phyloP scores from a whole-genome alignment of 2,797 vertebrate genomes.

The Falco biarmicus region DNA sequence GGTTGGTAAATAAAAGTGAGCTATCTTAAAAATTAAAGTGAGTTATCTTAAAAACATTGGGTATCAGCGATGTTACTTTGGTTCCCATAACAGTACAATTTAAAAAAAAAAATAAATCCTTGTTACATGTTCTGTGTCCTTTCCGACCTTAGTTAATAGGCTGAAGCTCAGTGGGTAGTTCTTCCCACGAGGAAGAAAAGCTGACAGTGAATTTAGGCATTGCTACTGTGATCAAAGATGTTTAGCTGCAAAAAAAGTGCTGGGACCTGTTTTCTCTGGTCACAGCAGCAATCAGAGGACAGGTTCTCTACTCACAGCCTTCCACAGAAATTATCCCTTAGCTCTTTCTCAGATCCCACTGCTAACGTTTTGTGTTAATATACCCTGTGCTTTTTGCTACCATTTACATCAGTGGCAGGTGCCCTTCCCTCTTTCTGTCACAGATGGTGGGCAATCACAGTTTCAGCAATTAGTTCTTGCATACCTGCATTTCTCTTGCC shows the following conservation, averaged over 20 bases:
- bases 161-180: background rate
- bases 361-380: background rate
- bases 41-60: background rate
- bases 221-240: background rate
- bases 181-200: background rate
- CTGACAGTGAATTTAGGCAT: background rate
- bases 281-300: background rate
- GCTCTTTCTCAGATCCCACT: background rate
- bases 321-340: background rate
- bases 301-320: background rate
- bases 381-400: background rate
- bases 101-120: background rate
- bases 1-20: background rate
- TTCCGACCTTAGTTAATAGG: slow-evolving; percentile 10
- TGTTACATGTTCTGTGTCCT: background rate
- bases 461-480: slow-evolving; percentile 25
- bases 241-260: background rate
- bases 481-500: background rate
- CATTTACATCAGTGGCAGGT: background rate
- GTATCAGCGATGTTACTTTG: background rate
- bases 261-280: background rate
- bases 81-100: background rate
- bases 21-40: slow-evolving; percentile 15
- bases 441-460: background rate
- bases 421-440: background rate